Percentiles rank a stretch among this genome's conserved stretches.
Conservation (phyloP, 2,888 invertebrate species). For the Cryptocephalus moraei region DNA sequence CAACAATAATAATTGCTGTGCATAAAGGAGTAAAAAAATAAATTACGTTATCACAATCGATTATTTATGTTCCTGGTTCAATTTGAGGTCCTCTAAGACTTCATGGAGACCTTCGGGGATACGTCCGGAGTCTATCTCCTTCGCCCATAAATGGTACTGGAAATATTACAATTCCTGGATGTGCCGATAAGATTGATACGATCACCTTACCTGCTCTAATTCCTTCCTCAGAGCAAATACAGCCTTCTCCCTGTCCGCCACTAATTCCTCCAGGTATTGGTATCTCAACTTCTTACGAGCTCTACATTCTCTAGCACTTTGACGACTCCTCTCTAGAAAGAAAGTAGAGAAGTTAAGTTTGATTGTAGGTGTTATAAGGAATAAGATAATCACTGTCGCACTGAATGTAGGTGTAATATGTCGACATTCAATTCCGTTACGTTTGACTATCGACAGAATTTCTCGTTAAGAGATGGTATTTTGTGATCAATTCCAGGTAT, state of each 20-base stretch:
- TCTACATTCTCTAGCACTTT: conserved; percentile 94
- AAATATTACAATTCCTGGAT: conserved; percentile 24
- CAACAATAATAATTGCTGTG: too few relatives aligned
- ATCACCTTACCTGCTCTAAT: conserved; percentile 65
- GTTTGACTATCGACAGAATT: too few relatives aligned
- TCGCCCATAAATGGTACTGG: conserved; percentile 72
- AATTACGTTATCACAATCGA: too few relatives aligned
- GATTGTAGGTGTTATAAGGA: too few relatives aligned
- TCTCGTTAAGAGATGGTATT: too few relatives aligned
- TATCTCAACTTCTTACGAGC: conserved; percentile 94
- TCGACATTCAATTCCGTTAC: too few relatives aligned
- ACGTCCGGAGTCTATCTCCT: conserved; percentile 70
- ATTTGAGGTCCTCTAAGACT: conserved; percentile 60
- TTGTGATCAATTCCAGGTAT: too few relatives aligned
- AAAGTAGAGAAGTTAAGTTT: conserved; percentile 6
- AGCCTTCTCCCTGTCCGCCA: conserved; percentile 85
- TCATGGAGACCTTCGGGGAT: conserved; percentile 70
- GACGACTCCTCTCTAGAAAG: conserved; percentile 79
- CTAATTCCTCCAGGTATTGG: conserved; percentile 92
- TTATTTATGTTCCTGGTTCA: conserved; percentile 51
- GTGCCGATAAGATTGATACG: too few relatives aligned
- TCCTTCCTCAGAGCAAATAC: conserved; percentile 80
- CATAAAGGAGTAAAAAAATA: too few relatives aligned
- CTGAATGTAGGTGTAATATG: too few relatives aligned
- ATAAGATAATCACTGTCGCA: too few relatives aligned